A percentile compares a stretch with the other conserved stretches of the same genome.
These are phyloP conservation scores for Cephalotes varians DNA, from an alignment of 2,888 invertebrate species.

Conservation along the genomic window DNA sequence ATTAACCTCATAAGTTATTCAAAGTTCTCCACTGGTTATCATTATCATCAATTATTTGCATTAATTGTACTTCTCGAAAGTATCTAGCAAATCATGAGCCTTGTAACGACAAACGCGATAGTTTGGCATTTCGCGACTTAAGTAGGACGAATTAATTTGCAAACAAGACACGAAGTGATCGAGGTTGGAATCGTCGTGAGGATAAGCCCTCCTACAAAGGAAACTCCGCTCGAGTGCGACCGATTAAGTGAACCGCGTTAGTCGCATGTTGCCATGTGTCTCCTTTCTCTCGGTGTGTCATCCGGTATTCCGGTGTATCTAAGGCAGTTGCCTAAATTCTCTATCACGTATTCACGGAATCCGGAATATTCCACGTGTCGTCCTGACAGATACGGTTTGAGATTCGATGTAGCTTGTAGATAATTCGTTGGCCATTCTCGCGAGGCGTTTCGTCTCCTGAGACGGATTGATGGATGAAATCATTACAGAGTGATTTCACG, in stretches of 20 bases:
- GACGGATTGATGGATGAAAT: not conserved
- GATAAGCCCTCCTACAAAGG: slow-evolving; percentile 51
- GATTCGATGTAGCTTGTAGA: slow-evolving; percentile 52
- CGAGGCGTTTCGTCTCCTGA: not conserved
- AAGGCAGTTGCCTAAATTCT: slow-evolving; percentile 56
- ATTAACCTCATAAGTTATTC: not conserved
- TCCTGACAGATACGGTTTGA: slow-evolving; percentile 42
- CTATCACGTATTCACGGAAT: slow-evolving; percentile 65
- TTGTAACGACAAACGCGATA: not conserved
- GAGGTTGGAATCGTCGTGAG: slow-evolving; percentile 35
- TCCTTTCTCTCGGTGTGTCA: slow-evolving; percentile 43
- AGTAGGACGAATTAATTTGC: slow-evolving; percentile 50
- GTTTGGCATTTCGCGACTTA: slow-evolving; percentile 38
- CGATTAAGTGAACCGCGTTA: slow-evolving; percentile 52
- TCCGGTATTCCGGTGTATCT: slow-evolving; percentile 52
- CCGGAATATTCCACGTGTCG: slow-evolving; percentile 60
- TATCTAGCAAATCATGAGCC: not conserved
- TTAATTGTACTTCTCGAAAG: slow-evolving; percentile 3
- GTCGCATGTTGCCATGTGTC: slow-evolving; percentile 40
- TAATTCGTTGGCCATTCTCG: slow-evolving; percentile 57
- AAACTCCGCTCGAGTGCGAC: slow-evolving; percentile 44
- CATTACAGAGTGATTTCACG: not conserved
- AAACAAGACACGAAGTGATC: slow-evolving; percentile 50
- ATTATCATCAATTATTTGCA: not conserved
- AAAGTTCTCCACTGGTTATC: not conserved